Percentiles rank a stretch among this genome's conserved stretches.
phyloP scores from a whole-genome alignment of 2,113 vertebrate genomes.

The Canis aureus region DNA sequence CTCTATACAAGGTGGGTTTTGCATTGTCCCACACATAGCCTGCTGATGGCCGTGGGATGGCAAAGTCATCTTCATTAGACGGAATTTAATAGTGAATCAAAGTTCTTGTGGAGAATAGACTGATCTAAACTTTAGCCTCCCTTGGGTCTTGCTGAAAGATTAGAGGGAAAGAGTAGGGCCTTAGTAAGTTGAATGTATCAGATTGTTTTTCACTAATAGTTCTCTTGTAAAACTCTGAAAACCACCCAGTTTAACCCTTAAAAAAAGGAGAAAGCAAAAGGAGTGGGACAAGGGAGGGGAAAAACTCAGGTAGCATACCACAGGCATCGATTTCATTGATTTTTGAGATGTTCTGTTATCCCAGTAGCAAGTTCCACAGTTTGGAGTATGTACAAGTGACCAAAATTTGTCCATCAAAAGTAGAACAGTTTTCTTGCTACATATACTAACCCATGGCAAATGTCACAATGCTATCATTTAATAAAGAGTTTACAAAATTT shows the following conservation, averaged over 20 bases:
- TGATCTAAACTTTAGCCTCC: conserved; percentile 98
- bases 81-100: conserved; percentile 99
- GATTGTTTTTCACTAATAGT: conserved; percentile 97
- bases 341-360: conserved; percentile 11
- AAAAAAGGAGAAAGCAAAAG: conserved; percentile 73
- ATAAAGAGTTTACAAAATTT: not conserved
- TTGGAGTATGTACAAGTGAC: not conserved
- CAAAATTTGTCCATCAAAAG: conserved; percentile 38
- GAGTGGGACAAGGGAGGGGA: not conserved
- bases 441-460: not conserved
- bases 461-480: not conserved
- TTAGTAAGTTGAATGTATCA: conserved; percentile 97
- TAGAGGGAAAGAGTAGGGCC: conserved; percentile 96
- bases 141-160: conserved; percentile 99
- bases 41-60: conserved; percentile 93
- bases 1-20: conserved; percentile 90
- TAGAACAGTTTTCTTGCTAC: not conserved
- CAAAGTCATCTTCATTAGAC: conserved; percentile 95
- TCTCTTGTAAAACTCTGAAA: conserved; percentile 88
- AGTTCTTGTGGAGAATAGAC: conserved; percentile 97
- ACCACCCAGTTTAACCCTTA: conserved; percentile 89
- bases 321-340: conserved; percentile 3
- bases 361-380: not conserved
- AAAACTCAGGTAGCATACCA: not conserved
- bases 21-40: conserved; percentile 90